Conservation (phyloP, 2,113 vertebrate genomes). For the Strix uralensis region DNA sequence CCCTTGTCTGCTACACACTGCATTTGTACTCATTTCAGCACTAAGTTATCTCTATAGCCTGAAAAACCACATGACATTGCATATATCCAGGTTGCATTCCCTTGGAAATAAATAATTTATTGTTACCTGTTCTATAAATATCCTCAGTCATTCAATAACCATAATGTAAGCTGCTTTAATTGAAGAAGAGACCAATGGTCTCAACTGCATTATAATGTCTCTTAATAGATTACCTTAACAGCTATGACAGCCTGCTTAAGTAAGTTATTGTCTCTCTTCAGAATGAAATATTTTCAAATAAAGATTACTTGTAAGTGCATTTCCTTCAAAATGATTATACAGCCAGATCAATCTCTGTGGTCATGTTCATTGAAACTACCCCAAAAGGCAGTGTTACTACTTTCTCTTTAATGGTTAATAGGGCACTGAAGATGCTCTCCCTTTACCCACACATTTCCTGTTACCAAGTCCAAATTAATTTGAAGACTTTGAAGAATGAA, state of each 20-base stretch:
- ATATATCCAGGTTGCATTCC: not conserved
- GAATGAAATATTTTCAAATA: not conserved
- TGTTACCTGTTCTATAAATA: not conserved
- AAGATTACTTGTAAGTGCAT: not conserved
- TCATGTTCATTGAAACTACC: not conserved
- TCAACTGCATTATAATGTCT: not conserved
- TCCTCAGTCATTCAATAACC: not conserved
- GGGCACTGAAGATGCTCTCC: not conserved
- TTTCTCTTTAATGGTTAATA: not conserved
- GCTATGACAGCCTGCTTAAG: not conserved
- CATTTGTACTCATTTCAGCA: not conserved
- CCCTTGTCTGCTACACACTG: not conserved
- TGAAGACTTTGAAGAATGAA: not conserved
- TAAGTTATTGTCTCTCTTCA: not conserved
- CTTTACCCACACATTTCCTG: not conserved
- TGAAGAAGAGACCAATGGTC: not conserved
- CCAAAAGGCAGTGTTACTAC: not conserved
- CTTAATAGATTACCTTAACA: not conserved
- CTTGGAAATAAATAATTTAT: constrained; percentile 24
- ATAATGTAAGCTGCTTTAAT: not conserved
- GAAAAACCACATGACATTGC: constrained; percentile 13
- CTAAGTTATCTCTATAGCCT: not conserved
- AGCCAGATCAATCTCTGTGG: not conserved
- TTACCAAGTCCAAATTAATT: not conserved
- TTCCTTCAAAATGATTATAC: not conserved